These are phyloP conservation scores for Dermatemys mawii DNA, from an alignment of 2,113 vertebrate species.

Conservation along the genomic window DNA sequence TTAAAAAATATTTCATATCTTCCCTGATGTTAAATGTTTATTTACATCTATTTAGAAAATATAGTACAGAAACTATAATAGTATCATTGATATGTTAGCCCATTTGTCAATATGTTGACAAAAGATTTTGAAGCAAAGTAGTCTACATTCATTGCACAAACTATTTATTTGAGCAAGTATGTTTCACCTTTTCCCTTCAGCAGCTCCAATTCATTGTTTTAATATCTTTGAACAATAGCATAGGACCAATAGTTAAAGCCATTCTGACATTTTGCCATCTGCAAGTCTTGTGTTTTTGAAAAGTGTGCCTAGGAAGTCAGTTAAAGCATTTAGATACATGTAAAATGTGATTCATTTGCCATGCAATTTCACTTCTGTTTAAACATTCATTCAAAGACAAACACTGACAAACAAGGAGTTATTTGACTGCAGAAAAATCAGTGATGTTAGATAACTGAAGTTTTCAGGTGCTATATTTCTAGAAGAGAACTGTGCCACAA, in stretches of 20 bases:
- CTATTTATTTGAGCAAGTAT: not conserved
- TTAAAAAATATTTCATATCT: not conserved
- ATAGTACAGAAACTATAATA: not conserved
- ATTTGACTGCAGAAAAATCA: not conserved
- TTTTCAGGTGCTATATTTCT: not conserved
- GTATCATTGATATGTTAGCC: not conserved
- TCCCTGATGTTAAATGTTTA: not conserved
- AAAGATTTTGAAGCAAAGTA: not conserved
- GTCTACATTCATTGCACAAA: fast-evolving
- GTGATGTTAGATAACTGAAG: not conserved
- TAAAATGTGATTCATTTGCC: not conserved
- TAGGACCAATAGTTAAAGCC: not conserved
- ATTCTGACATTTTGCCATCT: fast-evolving
- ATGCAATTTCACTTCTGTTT: not conserved
- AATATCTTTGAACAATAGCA: not conserved
- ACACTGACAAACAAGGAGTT: not conserved
- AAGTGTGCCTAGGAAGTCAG: not conserved
- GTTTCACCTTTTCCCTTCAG: constrained; percentile 25
- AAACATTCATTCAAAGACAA: not conserved
- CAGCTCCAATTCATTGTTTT: not conserved
- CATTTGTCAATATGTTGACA: not conserved
- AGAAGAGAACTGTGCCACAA: not conserved
- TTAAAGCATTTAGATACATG: not conserved
- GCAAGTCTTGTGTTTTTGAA: not conserved
- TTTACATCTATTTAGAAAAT: not conserved